Conservation (phyloP, 2,113 vertebrate genomes). For the Chaenocephalus aceratus region DNA sequence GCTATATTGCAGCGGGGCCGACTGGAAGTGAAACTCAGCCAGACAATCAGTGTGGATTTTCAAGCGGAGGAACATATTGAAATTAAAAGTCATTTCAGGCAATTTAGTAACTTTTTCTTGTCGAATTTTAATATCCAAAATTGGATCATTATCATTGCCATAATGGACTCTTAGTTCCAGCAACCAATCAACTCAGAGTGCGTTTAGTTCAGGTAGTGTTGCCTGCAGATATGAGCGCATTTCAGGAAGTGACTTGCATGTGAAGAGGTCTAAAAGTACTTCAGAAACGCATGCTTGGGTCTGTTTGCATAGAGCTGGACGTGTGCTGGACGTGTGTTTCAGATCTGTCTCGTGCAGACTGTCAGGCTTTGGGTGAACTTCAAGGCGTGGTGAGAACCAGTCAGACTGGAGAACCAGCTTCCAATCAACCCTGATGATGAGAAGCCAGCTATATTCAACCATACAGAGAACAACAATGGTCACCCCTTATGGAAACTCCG, state of each 20-base stretch:
- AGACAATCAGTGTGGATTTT: conserved; percentile 32
- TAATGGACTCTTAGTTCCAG: not conserved
- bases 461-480: conserved; percentile 32
- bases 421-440: conserved; percentile 63
- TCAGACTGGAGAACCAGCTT: conserved; percentile 61
- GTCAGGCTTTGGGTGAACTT: conserved; percentile 66
- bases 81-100: conserved; percentile 53
- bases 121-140: conserved; percentile 1
- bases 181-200: not conserved
- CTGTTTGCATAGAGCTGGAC: not conserved
- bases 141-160: not conserved
- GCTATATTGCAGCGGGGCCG: conserved; percentile 34
- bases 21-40: conserved; percentile 38
- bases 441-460: conserved; percentile 40
- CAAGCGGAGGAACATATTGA: conserved; percentile 10
- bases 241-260: not conserved
- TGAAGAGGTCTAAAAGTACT: not conserved
- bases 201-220: not conserved
- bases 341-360: conserved; percentile 61
- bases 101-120: conserved; percentile 26
- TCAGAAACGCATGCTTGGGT: not conserved
- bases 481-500: conserved; percentile 17
- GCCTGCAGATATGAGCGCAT: not conserved
- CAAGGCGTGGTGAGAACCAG: conserved; percentile 65
- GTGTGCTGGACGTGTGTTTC: not conserved